Evolutionary conservation across 2,797 vertebrate genomes (phyloP).

Genomic region (Sebastes oblongus): DNA sequence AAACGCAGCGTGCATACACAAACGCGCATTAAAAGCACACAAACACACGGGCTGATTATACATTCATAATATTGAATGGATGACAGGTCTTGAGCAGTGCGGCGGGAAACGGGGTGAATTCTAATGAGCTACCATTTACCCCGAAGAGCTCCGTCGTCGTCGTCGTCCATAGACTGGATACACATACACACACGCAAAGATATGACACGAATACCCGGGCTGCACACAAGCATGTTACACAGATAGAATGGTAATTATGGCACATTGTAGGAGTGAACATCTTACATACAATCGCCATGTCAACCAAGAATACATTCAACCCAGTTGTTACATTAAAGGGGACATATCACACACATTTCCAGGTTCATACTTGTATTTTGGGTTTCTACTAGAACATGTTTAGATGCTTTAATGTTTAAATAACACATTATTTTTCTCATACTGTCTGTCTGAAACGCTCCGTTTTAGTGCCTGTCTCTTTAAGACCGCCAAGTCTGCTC

Average conservation of each 20-base stretch:
- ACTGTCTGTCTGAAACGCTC: not conserved
- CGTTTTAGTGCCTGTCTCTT: no score
- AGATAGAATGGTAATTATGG: constrained; percentile 16
- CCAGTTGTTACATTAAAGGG: not conserved
- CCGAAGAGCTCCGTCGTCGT: constrained; percentile 39
- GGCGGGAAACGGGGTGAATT: constrained; percentile 68
- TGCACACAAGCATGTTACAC: constrained; percentile 13
- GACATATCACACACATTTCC: not conserved
- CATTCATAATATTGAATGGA: constrained; percentile 79
- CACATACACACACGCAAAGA: not conserved
- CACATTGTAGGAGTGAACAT: not conserved
- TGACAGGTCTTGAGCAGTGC: constrained; percentile 72
- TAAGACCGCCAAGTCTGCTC: no score
- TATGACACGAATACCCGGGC: not conserved
- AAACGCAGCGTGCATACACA: constrained; percentile 47
- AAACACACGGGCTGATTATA: constrained; percentile 72
- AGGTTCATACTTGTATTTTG: not conserved
- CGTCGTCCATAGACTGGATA: constrained; percentile 45
- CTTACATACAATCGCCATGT: not conserved
- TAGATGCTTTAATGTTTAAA: not conserved
- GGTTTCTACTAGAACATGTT: not conserved
- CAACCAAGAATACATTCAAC: not conserved
- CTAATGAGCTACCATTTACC: constrained; percentile 71
- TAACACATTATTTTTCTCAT: not conserved
- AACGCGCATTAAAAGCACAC: constrained; percentile 50